Evolutionary conservation across 2,797 vertebrate genomes (phyloP).

Genomic region (Galaxias olidus): DNA sequence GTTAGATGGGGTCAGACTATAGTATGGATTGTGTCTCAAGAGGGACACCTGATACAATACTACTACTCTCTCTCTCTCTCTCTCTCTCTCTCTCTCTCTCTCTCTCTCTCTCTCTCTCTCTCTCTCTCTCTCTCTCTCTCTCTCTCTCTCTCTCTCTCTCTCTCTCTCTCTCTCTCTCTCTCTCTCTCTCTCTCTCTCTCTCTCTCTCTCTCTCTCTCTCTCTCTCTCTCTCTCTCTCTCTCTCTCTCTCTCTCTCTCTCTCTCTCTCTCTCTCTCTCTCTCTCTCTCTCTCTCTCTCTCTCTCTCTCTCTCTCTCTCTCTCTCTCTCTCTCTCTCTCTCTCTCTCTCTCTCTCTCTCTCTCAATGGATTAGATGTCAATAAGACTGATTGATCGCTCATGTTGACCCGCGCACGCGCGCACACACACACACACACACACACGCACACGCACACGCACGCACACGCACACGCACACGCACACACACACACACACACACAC

Average conservation of each 20-base stretch:
- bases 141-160: too few species aligned
- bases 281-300: neutral
- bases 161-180: too few species aligned
- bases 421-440: neutral
- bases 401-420: conserved; percentile 3
- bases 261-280: neutral
- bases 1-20: too few species aligned
- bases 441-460: neutral
- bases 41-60: too few species aligned
- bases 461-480: neutral
- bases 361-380: neutral
- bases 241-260: neutral
- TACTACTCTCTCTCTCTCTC: too few species aligned
- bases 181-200: too few species aligned
- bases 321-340: conserved; percentile 6
- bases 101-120: too few species aligned
- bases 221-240: neutral
- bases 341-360: neutral
- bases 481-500: conserved; percentile 13
- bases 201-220: too few species aligned
- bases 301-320: neutral
- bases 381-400: too few species aligned
- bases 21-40: too few species aligned
- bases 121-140: too few species aligned
- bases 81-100: too few species aligned